Base-by-base conservation (phyloP, 2,888 invertebrate genomes). In the Agrochola lota region DNA sequence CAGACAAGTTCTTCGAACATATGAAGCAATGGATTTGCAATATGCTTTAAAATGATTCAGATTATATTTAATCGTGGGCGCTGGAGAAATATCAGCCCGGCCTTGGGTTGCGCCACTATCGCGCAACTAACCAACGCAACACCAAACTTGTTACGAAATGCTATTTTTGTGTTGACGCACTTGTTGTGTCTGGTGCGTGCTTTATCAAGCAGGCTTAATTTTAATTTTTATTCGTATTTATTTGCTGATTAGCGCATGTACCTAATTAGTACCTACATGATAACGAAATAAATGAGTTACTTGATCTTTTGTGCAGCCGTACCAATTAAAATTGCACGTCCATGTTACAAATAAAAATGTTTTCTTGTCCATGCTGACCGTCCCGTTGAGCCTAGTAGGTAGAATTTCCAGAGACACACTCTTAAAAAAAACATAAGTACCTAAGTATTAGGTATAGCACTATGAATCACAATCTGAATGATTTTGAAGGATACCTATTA, bases 111-210 rank as follows among this genome's bases (percentile, higher is more conserved):
- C 68, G 52, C 77, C 71, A 77, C 73, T 77, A 66, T 79, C 63
- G 35, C 11, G 55, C 62, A 77, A 83, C 80, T 84, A 78, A 85
- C 81, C 85, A 80, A 62, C 82, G 59, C 83, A 88, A 81, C 79
- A 78, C 43, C 63, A n/a, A 1, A 67, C 70, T 9, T 35, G 74
- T 74, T 70, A 60, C 20, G 40, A 71, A 62, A 15, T 64, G 20
- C 35, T 49, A 52, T 23, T 67, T 46, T 7, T 46, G 49, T 59
- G 66, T 77, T 57, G 17, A 72, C 30, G 20, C 9, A 15, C 0
- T 70, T 63, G 70, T 75, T 76, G 43, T 63, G 80, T 20, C 70
- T 73, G 23, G 3, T 23, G n/a, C 11, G 17, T 26, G n/a, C 11
- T 43, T 66, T 81, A 78, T 81, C 78, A 35, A 43, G 1, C 43